Evolutionary conservation across 1,140 invertebrate species (phyloP), one percentile per base, ranked within the genome.

Genomic region (Leptonema lineaticorne): DNA sequence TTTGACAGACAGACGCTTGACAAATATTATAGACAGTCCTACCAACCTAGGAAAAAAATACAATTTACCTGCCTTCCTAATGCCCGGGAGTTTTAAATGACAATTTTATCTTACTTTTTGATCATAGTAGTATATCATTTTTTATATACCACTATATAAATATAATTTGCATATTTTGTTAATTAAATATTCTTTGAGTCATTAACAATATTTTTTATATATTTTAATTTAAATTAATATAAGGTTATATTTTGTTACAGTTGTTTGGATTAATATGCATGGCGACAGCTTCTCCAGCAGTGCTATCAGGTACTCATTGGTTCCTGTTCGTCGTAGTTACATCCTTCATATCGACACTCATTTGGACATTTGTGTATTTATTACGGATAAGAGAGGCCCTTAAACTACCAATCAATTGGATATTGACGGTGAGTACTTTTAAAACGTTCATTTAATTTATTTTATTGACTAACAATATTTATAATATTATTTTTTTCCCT

Each of bases 301-400:
- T 76, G 22, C 75, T 82, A 11, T 74, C 78, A 16, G 88, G 86
- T 50, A 89, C 90, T 0, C 85, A 90, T 72, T 94, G 91, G 85
- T 95, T 94, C 79, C 84, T 94, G 26, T 93, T 94, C 75, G 91
- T 93, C 14, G 89, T 87, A 1, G 89, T 91, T 29, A 86, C 87
- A 26, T 86, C 88, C 56, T 95, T 95, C 80, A 92, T 94, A 63
- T 84, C 88, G 18, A 93, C 89, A 0, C 79, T 93, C n/a, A 82
- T 94, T 68, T 92, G 92, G 90, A 85, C 87, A 41, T 87, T 90
- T 75, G 84, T 92, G 45, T 94, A 93, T 76, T 79, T 94, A 33
- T 83, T 94, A 60, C 89, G 90, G 22, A 86, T 94, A 56, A 85
- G 90, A 62, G 90, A 92, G 74, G 88, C 88, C 7, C 80, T 93